Conservation (phyloP, 2,888 invertebrate species). For the Pristionchus exspectatus region DNA sequence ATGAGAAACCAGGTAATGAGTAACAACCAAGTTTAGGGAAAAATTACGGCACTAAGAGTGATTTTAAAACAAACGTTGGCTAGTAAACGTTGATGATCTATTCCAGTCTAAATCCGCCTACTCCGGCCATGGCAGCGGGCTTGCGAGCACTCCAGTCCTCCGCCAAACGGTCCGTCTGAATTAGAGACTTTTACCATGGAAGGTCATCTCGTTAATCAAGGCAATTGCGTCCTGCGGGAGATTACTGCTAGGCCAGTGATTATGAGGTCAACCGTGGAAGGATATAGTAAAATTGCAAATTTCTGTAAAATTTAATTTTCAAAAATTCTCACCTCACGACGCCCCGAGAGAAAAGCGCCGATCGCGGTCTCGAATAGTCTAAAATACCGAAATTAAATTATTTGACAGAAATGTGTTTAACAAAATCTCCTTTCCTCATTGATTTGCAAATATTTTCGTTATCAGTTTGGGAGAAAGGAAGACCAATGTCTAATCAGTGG, state of each 20-base stretch:
- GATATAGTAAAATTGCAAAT: too few species aligned
- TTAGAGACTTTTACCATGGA: not conserved
- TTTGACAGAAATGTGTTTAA: not conserved
- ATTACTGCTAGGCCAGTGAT: too few species aligned
- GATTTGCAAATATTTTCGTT: not conserved
- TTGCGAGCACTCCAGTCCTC: constrained; percentile 43
- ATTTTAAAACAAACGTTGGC: too few species aligned
- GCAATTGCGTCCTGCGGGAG: too few species aligned
- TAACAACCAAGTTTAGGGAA: too few species aligned
- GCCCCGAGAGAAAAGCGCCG: constrained; percentile 72
- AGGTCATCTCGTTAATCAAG: too few species aligned
- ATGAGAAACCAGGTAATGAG: too few species aligned
- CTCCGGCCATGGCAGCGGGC: not conserved
- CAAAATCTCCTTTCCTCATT: not conserved
- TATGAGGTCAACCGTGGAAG: too few species aligned
- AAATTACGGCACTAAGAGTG: too few species aligned
- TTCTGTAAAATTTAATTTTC: too few species aligned
- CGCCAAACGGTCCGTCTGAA: constrained; percentile 41
- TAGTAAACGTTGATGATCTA: not conserved
- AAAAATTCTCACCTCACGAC: constrained; percentile 65
- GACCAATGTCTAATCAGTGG: too few species aligned
- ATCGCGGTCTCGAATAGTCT: constrained; percentile 76
- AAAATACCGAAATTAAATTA: constrained; percentile 37
- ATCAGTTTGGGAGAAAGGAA: not conserved
- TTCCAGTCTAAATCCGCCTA: not conserved